Conservation (phyloP, 2,888 invertebrate genomes). For the Apoda limacodes region DNA sequence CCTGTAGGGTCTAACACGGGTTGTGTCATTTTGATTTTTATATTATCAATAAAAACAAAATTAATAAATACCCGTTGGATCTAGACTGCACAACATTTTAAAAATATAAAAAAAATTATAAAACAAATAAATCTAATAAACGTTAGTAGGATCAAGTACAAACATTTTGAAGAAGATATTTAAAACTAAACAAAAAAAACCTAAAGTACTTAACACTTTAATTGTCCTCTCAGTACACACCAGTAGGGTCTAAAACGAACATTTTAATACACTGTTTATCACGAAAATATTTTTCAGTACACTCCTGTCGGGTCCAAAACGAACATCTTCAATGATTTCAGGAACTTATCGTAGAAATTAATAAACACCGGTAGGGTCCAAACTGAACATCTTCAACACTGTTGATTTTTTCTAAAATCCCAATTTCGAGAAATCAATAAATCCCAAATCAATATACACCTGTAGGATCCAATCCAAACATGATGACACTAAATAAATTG, state of each 20-base stretch:
- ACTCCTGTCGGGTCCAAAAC: slow-evolving; percentile 6
- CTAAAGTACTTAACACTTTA: slow-evolving; percentile 27
- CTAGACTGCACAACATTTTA: slow-evolving; percentile 43
- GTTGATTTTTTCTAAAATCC: too few relatives aligned
- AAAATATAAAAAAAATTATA: slow-evolving; percentile 13
- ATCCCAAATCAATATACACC: slow-evolving; percentile 36
- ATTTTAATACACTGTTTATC: slow-evolving; percentile 32
- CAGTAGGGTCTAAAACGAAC: slow-evolving; percentile 57
- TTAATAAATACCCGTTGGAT: slow-evolving; percentile 50
- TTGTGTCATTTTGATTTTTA: slow-evolving; percentile 14
- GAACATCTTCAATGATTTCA: slow-evolving; percentile 4
- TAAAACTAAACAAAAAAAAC: not conserved
- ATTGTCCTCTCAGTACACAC: slow-evolving; percentile 45
- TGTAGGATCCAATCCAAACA: slow-evolving; percentile 52
- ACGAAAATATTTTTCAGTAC: slow-evolving; percentile 16
- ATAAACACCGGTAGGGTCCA: slow-evolving; percentile 16
- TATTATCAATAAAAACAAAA: slow-evolving; percentile 15
- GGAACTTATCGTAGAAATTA: slow-evolving; percentile 6
- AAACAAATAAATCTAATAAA: slow-evolving; percentile 22
- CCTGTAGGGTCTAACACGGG: slow-evolving; percentile 18
- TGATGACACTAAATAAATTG: slow-evolving; percentile 27
- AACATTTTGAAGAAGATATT: slow-evolving; percentile 22
- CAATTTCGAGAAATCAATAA: slow-evolving; percentile 2
- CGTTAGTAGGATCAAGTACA: slow-evolving; percentile 29
- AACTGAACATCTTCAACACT: slow-evolving; percentile 18